Base-by-base conservation (phyloP, 2,888 invertebrate species). In the Melolontha melolontha region DNA sequence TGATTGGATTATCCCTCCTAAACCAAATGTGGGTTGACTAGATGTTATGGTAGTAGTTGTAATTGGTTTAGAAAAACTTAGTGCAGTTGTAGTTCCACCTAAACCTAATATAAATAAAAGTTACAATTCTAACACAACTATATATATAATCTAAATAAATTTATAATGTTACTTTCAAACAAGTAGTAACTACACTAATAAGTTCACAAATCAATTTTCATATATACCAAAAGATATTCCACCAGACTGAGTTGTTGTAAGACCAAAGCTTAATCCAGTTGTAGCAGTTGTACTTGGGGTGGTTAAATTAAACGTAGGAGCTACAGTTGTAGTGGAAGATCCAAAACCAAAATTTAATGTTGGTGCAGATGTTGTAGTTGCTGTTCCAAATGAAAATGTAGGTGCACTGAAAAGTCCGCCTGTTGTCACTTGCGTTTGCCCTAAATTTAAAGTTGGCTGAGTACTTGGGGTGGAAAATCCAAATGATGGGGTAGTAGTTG, bases 1-100 rank as follows among this genome's bases (percentile, higher is more conserved):
- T 1, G 85, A 81, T 7, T 87, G 84, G 52, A 90, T 88, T 14
- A 90, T 84, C 1, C 92, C 92, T 11, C 93, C 93, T 16, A 93
- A 84, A 5, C 93, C 93, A 39, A 88, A 81, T 70, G 69, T 64
- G 54, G 86, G 86, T 2, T 86, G 78, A 22, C 85, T 80, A 0
- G 80, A 50, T 50, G 72, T 55, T 49, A 73, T 69, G n/a, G 74
- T 66, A 27, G 72, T 68, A 59, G 63, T 65, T 41, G 71, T 59
- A 17, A 8, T 22, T n/a, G 69, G 57, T 40, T 64, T 66, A 16
- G 68, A 52, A 22, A 71, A 68, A 63, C 54, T 68, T 50, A 67
- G 16, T n/a, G 65, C 16, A 8, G 65, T 40, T 51, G 70, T 47
- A 5, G 71, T 70, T 55, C 67, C 49, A 16, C 72, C 71, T 65